Evolutionary conservation across 2,113 vertebrate genomes (phyloP), one percentile per base, ranked within the genome.

Genomic region (Crotalus helleri): DNA sequence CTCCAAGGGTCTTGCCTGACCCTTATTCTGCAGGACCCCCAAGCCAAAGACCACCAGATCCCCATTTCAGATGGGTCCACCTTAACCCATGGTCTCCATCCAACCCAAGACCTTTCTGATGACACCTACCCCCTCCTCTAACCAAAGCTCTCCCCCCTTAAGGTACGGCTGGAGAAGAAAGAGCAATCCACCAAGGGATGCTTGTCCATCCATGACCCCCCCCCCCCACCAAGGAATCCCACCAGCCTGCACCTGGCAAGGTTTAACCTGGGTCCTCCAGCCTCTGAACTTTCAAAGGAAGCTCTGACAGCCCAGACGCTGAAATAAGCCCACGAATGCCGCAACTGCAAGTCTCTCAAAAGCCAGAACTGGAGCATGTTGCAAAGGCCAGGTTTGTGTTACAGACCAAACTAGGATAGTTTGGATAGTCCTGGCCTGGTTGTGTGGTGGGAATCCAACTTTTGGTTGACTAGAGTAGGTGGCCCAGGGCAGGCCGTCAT

Each of bases 221-320:
- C n/a, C n/a, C n/a, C 5, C 1, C 24, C 4, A 15, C 4, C 64
- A 33, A 33, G 12, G 13, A 74, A 74, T n/a, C n/a, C 29, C 29
- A 69, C 4, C n/a, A 51, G 5, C 15, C 64, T 17, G 64, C 29
- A 5, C 2, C 29, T 69, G 64, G 59, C 24, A 4, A 12, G 64
- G 29, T 13, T 10, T 6, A 13, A 33, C 13, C 15, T 17, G 64
- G 5, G 2, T 17, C n/a, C 13, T 33, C 29, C 64, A 33, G 64
- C 13, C 64, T 33, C 64, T 15, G 29, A 69, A 33, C 11, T 13
- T 6, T 33, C 64, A 33, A 74, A 12, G 2, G 12, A 33, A n/a
- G 29, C 4, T 13, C 5, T 4, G 26, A 4, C 1, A 29, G 59
- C 9, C 9, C 59, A 17, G 5, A 1, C 0, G 0, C 7, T 2